These are phyloP conservation scores for Rhagonycha lutea DNA, from an alignment of 2,888 invertebrate genomes.

Conservation along the genomic window DNA sequence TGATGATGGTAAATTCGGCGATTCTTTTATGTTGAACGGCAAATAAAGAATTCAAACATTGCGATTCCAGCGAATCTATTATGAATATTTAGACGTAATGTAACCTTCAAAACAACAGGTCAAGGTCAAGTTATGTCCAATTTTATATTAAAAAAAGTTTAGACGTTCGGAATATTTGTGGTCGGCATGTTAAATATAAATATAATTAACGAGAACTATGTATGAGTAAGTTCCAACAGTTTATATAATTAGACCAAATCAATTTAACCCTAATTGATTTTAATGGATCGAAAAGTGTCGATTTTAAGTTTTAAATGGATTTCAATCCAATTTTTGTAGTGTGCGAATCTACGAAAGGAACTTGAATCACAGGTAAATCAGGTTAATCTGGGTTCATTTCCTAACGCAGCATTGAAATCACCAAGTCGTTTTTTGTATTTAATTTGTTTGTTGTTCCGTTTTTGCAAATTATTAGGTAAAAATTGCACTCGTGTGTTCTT, in stretches of 20 bases:
- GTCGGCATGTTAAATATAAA: not conserved
- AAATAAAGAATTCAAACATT: not conserved
- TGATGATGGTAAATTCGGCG: not conserved
- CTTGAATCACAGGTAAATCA: not conserved
- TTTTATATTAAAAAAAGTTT: not conserved
- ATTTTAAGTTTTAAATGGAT: not conserved
- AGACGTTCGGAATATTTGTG: not conserved
- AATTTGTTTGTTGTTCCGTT: not conserved
- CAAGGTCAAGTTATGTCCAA: not conserved
- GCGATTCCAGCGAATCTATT: not conserved
- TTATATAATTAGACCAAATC: not conserved
- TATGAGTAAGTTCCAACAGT: not conserved
- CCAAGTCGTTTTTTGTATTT: not conserved
- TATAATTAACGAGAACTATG: not conserved
- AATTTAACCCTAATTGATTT: not conserved
- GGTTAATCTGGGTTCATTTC: not conserved
- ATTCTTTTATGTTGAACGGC: not conserved
- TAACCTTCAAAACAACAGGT: not conserved
- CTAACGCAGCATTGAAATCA: conserved; percentile 12
- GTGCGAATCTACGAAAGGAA: not conserved
- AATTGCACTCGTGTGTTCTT: not conserved
- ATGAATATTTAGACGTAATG: not conserved
- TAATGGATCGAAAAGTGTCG: not conserved
- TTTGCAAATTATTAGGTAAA: not conserved
- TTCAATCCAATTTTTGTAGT: not conserved